Base-by-base conservation (phyloP, 2,797 vertebrate genomes). In the Varecia variegata region DNA sequence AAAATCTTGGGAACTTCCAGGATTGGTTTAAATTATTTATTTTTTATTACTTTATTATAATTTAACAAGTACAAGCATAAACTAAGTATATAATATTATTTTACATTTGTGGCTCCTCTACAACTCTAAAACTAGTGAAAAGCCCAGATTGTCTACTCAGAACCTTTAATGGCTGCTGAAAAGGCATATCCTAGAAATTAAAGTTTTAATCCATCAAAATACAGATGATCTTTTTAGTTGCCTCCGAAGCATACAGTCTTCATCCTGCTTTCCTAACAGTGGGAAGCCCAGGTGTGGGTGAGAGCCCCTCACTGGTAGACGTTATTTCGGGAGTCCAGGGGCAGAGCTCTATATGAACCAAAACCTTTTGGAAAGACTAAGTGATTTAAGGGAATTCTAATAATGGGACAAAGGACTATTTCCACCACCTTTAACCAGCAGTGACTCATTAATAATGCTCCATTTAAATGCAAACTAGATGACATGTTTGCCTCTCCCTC, bases 381-480 rank as follows among this genome's bases (percentile, higher is more conserved):
- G 40, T 85, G 43, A 82, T 68, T 67, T 60, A n/a, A 45, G 30
- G 18, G 6, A 58, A 56, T 84, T 81, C 67, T 87, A 47, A 80
- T 21, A 73, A 21, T 85, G 43, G 30, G 27, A 35, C 30, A 23
- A 7, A 38, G 52, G 23, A 58, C 77, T 47, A 58, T 94, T 85
- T 45, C 80, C 50, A 40, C 65, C 13, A 45, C 43, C 32, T 56
- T 90, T 92, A 35, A n/a, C 15, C 58, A 77, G 38, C 32, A 77
- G 40, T n/a, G 12, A 56, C 7, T 84, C 58, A 82, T 10, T 90
- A 94, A n/a, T 70, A 93, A 50, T 93, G 54, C 30, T 76, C 47
- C 23, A 62, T 68, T 76, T 83, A 89, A 94, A 68, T 50, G 87
- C 35, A 85, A 89, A 89, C 67, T 92, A 85, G 74, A 68, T 90